Evolutionary conservation across 2,797 vertebrate species (phyloP), one percentile per base, ranked within the genome.

Genomic region (Lepilemur septentrionalis): DNA sequence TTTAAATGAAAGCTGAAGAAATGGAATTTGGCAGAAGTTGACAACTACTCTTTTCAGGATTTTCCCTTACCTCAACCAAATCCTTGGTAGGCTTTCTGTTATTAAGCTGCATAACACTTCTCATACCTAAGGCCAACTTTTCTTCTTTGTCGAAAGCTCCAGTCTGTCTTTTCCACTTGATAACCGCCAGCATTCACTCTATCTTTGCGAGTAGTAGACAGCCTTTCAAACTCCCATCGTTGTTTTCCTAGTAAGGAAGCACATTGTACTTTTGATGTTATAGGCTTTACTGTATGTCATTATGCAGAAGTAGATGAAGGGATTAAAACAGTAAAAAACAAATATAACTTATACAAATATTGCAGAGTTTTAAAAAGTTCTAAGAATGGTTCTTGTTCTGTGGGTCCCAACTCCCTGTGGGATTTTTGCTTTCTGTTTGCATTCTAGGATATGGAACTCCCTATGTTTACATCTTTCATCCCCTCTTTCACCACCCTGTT

Each of bases 1-100:
- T 43, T 87, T 96, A 79, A 91, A 43, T 94, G 13, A 82, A 86
- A 86, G 81, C 23, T 83, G 18, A 75, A 85, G 25, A 91, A 96
- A 59, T 89, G 22, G 48, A 88, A 79, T 84, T 89, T 87, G 55
- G 50, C 57, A 55, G 3, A 83, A 78, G 13, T 61, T 61, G 28
- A 78, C 61, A 61, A 79, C 52, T 88, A 59, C 46, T 57, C 22
- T 82, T 80, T 82, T 92, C 25, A 61, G 78, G 48, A 2, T 57
- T 96, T 81, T 70, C 23, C 38, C n/a, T 85, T 84, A 78, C 25
- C 12, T 88, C 46, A 65, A 32, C 57, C 59, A 25, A 67, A 75
- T 84, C 32, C 52, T 89, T 32, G 25, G 7, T 63, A 80, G 43
- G 23, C 22, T 89, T 75, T 75, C 30, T 80, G 1, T 93, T 91